phyloP scores from a whole-genome alignment of 1,140 invertebrate genomes.

The Coelopa frigida region DNA sequence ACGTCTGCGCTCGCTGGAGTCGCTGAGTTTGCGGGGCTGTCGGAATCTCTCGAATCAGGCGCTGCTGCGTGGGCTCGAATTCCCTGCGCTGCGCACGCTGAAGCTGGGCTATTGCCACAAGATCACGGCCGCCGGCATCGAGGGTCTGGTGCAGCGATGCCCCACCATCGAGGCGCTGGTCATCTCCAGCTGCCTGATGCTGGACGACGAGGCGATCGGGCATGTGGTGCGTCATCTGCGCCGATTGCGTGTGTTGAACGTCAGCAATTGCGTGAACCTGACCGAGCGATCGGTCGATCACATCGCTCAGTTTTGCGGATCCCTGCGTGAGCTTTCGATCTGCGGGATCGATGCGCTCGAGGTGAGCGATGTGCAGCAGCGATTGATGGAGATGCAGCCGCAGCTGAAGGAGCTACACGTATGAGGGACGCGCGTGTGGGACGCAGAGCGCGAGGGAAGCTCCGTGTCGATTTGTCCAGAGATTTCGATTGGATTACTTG shows the following conservation, averaged over 20 bases:
- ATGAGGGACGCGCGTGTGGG: too few relatives aligned
- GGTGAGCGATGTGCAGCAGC: constrained; percentile 19
- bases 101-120: constrained; percentile 27
- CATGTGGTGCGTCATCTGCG: constrained; percentile 17
- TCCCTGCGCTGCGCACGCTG: constrained; percentile 22
- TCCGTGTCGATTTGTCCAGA: too few relatives aligned
- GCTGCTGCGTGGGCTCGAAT: constrained; percentile 14
- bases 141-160: constrained; percentile 20
- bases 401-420: constrained; percentile 27
- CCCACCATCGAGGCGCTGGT: constrained; percentile 22
- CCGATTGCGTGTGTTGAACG: constrained; percentile 22
- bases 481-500: too few relatives aligned
- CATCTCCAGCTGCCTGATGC: constrained; percentile 24
- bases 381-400: constrained; percentile 17
- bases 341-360: constrained; percentile 30
- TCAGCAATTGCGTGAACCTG: constrained; percentile 28
- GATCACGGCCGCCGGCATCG: constrained; percentile 22
- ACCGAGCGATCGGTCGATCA: constrained; percentile 21
- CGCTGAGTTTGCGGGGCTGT: constrained; percentile 16
- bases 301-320: constrained; percentile 19
- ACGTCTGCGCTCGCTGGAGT: constrained; percentile 3
- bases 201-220: constrained; percentile 26
- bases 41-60: constrained; percentile 24
- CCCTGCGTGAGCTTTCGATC: constrained; percentile 23
- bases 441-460: too few relatives aligned